phyloP scores from a whole-genome alignment of 2,113 vertebrate genomes.

The Picathartes gymnocephalus region DNA sequence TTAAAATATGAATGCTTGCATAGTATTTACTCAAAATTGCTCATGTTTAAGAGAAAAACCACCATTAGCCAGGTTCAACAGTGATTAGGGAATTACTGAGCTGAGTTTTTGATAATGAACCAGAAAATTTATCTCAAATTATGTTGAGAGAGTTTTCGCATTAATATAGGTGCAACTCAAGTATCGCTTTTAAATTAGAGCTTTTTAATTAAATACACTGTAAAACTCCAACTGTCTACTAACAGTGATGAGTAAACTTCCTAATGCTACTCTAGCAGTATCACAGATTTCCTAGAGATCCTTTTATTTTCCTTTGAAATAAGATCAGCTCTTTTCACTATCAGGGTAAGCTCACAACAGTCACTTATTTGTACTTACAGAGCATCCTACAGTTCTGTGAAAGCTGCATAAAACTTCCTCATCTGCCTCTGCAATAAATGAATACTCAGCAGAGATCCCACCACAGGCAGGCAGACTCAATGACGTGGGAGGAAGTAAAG shows the following conservation, averaged over 20 bases:
- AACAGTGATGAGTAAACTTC: neutral
- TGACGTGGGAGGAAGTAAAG: neutral
- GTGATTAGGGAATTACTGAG: neutral
- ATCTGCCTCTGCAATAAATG: neutral
- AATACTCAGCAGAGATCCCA: neutral
- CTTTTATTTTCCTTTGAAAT: neutral
- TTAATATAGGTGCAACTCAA: neutral
- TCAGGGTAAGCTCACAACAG: neutral
- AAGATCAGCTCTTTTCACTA: neutral
- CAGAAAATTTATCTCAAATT: neutral
- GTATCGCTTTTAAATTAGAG: neutral
- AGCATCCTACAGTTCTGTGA: neutral
- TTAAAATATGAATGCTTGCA: neutral
- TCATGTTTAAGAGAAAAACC: neutral
- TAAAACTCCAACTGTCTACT: neutral
- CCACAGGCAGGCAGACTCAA: neutral
- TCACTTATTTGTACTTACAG: neutral
- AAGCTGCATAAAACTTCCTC: neutral
- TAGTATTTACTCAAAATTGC: neutral
- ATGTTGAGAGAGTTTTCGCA: neutral
- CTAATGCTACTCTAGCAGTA: neutral
- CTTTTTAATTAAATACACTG: neutral
- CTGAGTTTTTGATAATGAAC: neutral
- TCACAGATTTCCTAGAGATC: neutral
- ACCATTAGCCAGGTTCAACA: neutral